Evolutionary conservation across 2,888 invertebrate genomes (phyloP).

Genomic region (Arctia plantaginis): DNA sequence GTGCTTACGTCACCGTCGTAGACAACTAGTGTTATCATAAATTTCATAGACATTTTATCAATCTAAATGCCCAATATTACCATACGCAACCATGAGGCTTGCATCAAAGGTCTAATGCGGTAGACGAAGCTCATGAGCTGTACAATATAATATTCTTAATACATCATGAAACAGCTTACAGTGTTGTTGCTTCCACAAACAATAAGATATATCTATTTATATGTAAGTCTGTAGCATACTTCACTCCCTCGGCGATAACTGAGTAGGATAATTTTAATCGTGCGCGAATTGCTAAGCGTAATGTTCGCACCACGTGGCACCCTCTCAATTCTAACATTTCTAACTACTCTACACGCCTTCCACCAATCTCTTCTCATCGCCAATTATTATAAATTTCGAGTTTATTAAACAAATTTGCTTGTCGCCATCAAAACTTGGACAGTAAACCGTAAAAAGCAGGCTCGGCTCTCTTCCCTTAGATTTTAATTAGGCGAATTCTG

Average conservation of each 20-base stretch:
- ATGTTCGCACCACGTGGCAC: slow-evolving; percentile 79
- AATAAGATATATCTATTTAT: slow-evolving; percentile 48
- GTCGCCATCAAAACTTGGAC: slow-evolving; percentile 45
- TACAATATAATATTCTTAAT: too few species aligned
- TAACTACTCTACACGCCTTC: slow-evolving; percentile 61
- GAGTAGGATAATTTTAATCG: slow-evolving; percentile 85
- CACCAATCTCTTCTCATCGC: slow-evolving; percentile 68
- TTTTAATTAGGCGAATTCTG: slow-evolving; percentile 44
- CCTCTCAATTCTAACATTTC: slow-evolving; percentile 66
- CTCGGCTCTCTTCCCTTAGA: slow-evolving; percentile 33
- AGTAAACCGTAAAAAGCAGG: slow-evolving; percentile 50
- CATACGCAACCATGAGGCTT: too few species aligned
- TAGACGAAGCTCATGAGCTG: too few species aligned
- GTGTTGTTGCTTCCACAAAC: background rate
- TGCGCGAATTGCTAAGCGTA: slow-evolving; percentile 80
- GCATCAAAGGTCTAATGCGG: too few species aligned
- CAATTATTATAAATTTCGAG: slow-evolving; percentile 46
- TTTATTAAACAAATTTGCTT: slow-evolving; percentile 51
- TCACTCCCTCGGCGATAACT: slow-evolving; percentile 80
- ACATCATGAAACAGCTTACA: too few species aligned
- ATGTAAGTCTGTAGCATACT: slow-evolving; percentile 58
- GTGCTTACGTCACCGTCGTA: background rate
- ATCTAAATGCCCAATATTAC: background rate
- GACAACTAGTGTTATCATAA: background rate
- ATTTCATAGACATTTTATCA: background rate